These are phyloP conservation scores for Serinus canaria DNA, from an alignment of 2,113 vertebrate genomes.

Conservation along the genomic window DNA sequence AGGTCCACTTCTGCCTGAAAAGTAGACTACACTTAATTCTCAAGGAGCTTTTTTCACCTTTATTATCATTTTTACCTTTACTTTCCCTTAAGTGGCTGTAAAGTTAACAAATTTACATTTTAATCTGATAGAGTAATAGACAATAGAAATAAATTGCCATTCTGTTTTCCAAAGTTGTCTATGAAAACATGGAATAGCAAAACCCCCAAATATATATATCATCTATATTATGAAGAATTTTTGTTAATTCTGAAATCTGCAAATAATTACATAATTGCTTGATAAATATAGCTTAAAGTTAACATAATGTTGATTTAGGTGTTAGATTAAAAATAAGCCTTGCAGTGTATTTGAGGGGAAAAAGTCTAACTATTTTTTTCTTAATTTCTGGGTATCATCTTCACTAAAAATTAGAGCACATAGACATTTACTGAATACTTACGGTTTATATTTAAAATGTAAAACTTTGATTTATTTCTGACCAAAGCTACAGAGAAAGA, in stretches of 20 bases:
- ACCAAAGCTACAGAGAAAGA: background rate
- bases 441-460: background rate
- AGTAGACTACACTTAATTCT: background rate
- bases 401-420: background rate
- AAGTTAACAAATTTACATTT: background rate
- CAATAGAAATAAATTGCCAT: background rate
- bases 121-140: background rate
- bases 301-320: background rate
- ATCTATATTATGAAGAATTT: background rate
- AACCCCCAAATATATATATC: background rate
- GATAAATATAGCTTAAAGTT: background rate
- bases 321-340: background rate
- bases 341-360: background rate
- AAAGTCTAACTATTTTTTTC: background rate
- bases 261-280: background rate
- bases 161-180: background rate
- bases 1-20: background rate
- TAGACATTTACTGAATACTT: background rate
- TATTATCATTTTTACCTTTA: background rate
- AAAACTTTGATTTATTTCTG: background rate
- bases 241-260: background rate
- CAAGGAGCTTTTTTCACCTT: background rate
- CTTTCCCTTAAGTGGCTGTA: background rate
- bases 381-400: background rate
- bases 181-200: background rate